Conservation (phyloP, 2,113 vertebrate genomes). For the Mustela nigripes region DNA sequence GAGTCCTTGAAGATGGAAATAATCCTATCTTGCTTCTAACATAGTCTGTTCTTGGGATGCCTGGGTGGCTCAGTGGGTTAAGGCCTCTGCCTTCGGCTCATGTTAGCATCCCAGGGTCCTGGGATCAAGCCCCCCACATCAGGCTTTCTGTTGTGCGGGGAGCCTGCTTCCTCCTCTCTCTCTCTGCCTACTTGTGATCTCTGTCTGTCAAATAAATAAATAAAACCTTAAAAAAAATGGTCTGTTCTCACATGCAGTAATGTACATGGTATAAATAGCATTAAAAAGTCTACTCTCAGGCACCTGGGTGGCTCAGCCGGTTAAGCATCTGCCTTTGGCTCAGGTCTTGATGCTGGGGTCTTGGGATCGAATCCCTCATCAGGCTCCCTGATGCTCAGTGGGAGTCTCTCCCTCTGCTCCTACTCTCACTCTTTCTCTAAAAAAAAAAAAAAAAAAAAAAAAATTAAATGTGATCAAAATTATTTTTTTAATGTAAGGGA, state of each 20-base stretch:
- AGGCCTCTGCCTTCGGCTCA: too few relatives aligned
- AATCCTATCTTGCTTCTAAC: background rate
- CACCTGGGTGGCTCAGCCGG: too few relatives aligned
- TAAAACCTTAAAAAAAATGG: background rate
- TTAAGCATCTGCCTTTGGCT: background rate
- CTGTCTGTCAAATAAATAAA: too few relatives aligned
- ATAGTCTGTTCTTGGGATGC: background rate
- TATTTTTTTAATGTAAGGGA: background rate
- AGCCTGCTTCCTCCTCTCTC: too few relatives aligned
- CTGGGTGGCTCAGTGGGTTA: too few relatives aligned
- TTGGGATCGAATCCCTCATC: fast-evolving
- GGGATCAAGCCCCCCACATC: too few relatives aligned
- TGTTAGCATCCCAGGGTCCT: too few relatives aligned
- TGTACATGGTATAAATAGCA: background rate
- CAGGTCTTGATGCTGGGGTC: background rate
- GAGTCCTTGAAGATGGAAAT: background rate
- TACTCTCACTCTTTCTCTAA: background rate
- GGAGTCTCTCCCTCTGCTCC: too few relatives aligned
- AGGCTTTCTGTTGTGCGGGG: too few relatives aligned
- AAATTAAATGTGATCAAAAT: too few relatives aligned
- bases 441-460: background rate
- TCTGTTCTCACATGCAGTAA: background rate
- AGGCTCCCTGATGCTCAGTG: background rate
- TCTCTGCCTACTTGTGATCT: too few relatives aligned
- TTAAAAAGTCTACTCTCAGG: background rate